These are phyloP conservation scores for Strix uralensis DNA, from an alignment of 2,113 vertebrate genomes.

Conservation along the genomic window DNA sequence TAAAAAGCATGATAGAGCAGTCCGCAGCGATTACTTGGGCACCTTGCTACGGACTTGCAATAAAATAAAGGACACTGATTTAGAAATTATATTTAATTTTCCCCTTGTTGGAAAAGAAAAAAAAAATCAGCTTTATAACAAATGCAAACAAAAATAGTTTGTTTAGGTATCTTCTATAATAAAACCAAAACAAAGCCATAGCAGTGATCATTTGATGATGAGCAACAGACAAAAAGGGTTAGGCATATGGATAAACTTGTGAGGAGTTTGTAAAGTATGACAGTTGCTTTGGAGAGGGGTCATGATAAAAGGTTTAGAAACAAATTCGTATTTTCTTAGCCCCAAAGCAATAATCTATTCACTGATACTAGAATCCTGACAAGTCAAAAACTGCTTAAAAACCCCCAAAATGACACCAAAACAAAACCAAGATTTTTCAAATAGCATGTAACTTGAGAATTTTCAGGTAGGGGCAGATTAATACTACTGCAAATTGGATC, in stretches of 20 bases:
- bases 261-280: neutral
- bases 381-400: neutral
- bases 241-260: neutral
- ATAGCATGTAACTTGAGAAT: neutral
- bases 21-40: neutral
- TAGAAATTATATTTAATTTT: neutral
- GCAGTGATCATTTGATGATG: neutral
- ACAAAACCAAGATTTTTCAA: neutral
- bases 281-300: neutral
- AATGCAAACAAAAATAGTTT: neutral
- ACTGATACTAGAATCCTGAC: neutral
- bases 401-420: rapidly evolving
- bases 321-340: neutral
- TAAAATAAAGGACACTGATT: neutral
- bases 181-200: neutral
- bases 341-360: neutral
- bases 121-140: neutral
- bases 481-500: neutral
- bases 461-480: neutral
- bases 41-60: neutral
- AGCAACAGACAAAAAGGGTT: neutral
- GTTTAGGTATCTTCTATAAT: neutral
- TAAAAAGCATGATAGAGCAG: neutral
- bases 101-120: neutral
- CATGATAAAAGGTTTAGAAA: neutral